A percentile compares a stretch with the other conserved stretches of the same genome.
Conservation (phyloP, 2,888 invertebrate species). For the Hirtodrosophila alboralis region DNA sequence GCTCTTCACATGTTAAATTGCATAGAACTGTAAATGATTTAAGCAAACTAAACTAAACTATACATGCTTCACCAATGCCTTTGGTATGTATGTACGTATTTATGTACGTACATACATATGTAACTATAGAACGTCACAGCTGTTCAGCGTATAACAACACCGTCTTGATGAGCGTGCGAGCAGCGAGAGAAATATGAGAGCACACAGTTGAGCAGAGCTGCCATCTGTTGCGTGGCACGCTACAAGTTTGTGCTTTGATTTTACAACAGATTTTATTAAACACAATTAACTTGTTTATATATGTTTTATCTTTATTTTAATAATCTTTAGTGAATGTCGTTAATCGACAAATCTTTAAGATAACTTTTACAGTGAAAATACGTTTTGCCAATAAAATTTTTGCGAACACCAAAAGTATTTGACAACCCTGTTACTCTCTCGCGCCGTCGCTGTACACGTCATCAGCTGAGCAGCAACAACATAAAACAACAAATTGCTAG, state of each 20-base stretch:
- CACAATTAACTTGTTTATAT: neutral
- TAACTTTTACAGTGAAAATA: no score
- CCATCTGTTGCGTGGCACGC: slow-evolving; percentile 1
- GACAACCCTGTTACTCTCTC: slow-evolving; percentile 56
- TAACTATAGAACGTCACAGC: slow-evolving; percentile 45
- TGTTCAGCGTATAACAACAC: slow-evolving; percentile 63
- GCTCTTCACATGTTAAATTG: slow-evolving; percentile 25
- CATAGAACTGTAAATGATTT: slow-evolving; percentile 28
- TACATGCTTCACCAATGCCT: neutral
- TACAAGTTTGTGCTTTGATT: neutral
- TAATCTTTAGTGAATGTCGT: no score
- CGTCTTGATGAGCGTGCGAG: slow-evolving; percentile 19
- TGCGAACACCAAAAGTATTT: neutral
- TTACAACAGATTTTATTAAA: neutral
- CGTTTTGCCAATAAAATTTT: neutral
- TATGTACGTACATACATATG: no score
- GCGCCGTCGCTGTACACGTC: slow-evolving; percentile 71
- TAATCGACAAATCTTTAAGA: neutral
- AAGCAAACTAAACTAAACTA: slow-evolving; percentile 31
- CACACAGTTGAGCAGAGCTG: slow-evolving; percentile 39
- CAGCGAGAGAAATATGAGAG: slow-evolving; percentile 14
- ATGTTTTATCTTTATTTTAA: neutral
- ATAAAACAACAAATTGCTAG: slow-evolving; percentile 35
- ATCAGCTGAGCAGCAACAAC: slow-evolving; percentile 62
- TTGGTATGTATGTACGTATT: no score